Conservation (phyloP, 2,113 vertebrate species). For the Paralichthys olivaceus region DNA sequence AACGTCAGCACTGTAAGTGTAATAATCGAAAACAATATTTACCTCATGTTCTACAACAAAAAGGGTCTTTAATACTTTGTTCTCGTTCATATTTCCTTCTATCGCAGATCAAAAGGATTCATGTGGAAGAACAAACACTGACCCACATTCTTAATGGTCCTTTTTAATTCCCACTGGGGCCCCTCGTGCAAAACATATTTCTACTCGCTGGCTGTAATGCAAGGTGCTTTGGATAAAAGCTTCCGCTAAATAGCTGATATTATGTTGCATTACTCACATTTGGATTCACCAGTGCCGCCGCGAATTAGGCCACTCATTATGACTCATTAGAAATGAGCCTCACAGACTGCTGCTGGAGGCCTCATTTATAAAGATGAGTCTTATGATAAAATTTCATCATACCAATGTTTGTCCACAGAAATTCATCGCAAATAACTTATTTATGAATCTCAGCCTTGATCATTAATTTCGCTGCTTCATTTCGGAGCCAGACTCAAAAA, state of each 20-base stretch:
- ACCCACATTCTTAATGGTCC: constrained; percentile 55
- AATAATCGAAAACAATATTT: background rate
- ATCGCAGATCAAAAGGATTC: constrained; percentile 45
- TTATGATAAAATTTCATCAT: constrained; percentile 46
- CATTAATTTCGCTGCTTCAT: constrained; percentile 12
- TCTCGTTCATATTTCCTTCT: constrained; percentile 4
- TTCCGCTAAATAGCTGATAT: constrained; percentile 49
- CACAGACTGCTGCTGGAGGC: constrained; percentile 32
- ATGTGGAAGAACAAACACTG: constrained; percentile 50
- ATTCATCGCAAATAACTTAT: constrained; percentile 25
- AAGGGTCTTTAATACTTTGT: constrained; percentile 22
- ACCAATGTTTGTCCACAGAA: constrained; percentile 45
- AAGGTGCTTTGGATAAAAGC: constrained; percentile 57
- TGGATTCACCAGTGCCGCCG: constrained; percentile 41
- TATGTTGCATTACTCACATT: constrained; percentile 52
- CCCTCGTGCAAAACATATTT: constrained; percentile 44
- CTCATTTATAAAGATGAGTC: constrained; percentile 60
- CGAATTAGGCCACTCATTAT: constrained; percentile 64
- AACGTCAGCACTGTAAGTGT: background rate
- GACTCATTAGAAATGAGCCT: constrained; percentile 57
- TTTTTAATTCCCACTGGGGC: constrained; percentile 40
- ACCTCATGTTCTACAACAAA: background rate
- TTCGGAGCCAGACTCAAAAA: constrained; percentile 1
- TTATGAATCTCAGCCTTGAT: constrained; percentile 38
- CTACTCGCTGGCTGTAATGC: constrained; percentile 22